Evolutionary conservation across 2,888 invertebrate genomes (phyloP).

Genomic region (Pseudococcus jackbeardsleyi): DNA sequence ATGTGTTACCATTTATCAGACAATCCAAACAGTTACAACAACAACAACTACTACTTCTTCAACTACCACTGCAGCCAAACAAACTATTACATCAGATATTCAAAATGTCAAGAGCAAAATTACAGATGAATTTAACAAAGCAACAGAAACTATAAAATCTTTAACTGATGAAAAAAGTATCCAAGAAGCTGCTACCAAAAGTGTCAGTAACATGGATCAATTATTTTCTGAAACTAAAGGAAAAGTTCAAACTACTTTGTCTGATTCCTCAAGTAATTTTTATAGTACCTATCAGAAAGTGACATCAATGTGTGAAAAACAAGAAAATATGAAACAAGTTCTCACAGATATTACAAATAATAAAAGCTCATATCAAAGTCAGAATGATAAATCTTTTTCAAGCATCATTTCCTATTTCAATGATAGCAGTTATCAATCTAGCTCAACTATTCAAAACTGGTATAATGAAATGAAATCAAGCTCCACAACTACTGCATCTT

Average conservation of each 20-base stretch:
- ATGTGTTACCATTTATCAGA: neutral
- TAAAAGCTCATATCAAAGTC: neutral
- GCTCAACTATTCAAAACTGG: neutral
- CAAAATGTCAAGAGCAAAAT: neutral
- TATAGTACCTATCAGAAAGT: neutral
- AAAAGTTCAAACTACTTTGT: neutral
- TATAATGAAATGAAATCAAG: constrained; percentile 4
- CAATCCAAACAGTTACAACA: neutral
- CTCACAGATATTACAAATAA: neutral
- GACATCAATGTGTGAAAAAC: neutral
- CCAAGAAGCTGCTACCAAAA: neutral
- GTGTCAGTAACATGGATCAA: neutral
- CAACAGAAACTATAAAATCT: neutral
- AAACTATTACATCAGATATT: neutral
- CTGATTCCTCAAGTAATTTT: too few species aligned
- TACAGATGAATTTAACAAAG: neutral
- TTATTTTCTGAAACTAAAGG: neutral
- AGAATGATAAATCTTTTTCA: constrained; percentile 36
- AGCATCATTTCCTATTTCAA: neutral
- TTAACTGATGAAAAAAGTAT: constrained; percentile 20
- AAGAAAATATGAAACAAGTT: neutral
- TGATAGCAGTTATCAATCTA: constrained; percentile 2
- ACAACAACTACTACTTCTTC: neutral
- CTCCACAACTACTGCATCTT: neutral
- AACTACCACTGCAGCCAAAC: neutral